phyloP scores from a whole-genome alignment of 2,113 vertebrate genomes.

The Pollimyrus isidori region DNA sequence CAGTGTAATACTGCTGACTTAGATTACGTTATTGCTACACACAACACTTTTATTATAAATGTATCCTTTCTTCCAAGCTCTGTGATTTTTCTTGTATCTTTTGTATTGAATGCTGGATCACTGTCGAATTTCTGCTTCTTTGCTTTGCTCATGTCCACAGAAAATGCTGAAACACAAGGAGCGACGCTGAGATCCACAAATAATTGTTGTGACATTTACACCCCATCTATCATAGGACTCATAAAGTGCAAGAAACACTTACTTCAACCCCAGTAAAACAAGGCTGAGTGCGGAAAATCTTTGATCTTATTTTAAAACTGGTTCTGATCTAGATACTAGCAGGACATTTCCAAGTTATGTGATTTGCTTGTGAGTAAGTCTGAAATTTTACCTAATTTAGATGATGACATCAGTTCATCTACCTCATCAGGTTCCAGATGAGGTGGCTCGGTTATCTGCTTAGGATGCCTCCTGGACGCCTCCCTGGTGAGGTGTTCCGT shows the following conservation, averaged over 20 bases:
- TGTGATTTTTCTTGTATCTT: not conserved
- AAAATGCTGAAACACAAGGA: not conserved
- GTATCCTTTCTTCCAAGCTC: not conserved
- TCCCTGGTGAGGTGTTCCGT: too few relatives aligned
- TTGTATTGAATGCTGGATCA: not conserved
- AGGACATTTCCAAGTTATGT: not conserved
- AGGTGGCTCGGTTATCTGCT: too few relatives aligned
- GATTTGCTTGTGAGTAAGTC: not conserved
- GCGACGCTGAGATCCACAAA: not conserved
- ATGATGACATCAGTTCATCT: not conserved
- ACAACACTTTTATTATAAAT: not conserved
- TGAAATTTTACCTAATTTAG: not conserved
- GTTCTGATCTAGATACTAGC: not conserved
- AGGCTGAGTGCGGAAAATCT: not conserved
- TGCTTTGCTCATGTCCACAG: not conserved
- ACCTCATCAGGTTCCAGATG: too few relatives aligned
- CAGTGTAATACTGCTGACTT: not conserved
- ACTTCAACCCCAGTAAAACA: not conserved
- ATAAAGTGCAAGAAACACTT: not conserved
- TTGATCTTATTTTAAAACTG: not conserved
- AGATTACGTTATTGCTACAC: not conserved
- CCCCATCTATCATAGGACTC: not conserved
- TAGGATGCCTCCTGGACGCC: too few relatives aligned
- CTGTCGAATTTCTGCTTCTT: not conserved
- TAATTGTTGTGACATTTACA: not conserved